Evolutionary conservation across 2,797 vertebrate genomes (phyloP).

Genomic region (Clarias fuscus): DNA sequence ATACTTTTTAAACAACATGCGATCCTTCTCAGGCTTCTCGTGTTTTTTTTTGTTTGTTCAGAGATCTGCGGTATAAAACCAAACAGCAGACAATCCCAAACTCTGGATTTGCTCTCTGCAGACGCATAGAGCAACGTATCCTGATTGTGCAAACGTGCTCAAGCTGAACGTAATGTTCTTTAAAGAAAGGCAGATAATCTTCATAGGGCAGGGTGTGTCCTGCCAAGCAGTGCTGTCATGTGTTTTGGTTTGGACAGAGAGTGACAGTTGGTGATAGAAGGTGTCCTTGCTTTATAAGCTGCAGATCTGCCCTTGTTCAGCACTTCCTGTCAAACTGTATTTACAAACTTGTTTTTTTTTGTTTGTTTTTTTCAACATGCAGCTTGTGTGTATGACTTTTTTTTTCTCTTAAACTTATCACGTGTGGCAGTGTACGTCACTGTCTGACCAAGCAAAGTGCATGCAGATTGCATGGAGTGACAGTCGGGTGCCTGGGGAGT

Average conservation of each 20-base stretch:
- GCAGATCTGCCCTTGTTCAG: background rate
- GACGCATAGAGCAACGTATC: too few relatives aligned
- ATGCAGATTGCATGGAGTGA: background rate
- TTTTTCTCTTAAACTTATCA: too few relatives aligned
- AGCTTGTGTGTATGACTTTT: too few relatives aligned
- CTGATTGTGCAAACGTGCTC: background rate
- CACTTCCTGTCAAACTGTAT: background rate
- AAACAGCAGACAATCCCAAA: background rate
- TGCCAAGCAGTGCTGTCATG: background rate
- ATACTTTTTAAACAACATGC: too few relatives aligned
- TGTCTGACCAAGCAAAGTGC: conserved; percentile 5
- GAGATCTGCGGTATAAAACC: background rate
- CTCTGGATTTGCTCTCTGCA: background rate
- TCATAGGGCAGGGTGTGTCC: background rate
- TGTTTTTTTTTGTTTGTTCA: background rate
- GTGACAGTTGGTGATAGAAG: background rate
- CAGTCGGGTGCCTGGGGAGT: background rate
- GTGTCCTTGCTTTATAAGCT: background rate
- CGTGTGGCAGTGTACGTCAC: background rate
- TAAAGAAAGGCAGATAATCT: background rate
- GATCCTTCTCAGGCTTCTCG: too few relatives aligned
- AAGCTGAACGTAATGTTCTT: background rate
- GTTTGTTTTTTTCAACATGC: too few relatives aligned
- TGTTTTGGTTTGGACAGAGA: background rate
- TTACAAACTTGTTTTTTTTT: too few relatives aligned